Percentiles rank a stretch among this genome's conserved stretches.
These are phyloP conservation scores for Serilophus lunatus DNA, from an alignment of 2,113 vertebrate genomes.

Conservation along the genomic window DNA sequence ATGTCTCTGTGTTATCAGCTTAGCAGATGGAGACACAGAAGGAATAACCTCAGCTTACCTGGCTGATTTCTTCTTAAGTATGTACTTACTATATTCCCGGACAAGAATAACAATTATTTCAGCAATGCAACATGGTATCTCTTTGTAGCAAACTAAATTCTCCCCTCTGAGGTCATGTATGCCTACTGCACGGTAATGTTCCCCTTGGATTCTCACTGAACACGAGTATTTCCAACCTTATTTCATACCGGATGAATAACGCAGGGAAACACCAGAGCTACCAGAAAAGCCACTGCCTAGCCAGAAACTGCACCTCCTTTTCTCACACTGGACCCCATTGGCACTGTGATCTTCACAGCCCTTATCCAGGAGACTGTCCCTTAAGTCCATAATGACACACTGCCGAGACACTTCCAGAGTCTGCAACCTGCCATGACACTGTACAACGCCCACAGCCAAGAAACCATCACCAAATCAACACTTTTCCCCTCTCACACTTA, in stretches of 20 bases:
- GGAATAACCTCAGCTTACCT: constrained; percentile 75
- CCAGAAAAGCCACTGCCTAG: not conserved
- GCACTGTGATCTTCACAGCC: not conserved
- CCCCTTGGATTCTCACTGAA: not conserved
- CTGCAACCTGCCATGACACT: not conserved
- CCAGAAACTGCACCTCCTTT: not conserved
- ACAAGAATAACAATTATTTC: not conserved
- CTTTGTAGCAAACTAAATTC: not conserved
- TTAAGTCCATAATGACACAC: not conserved
- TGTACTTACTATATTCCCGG: not conserved
- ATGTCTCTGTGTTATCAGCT: constrained; percentile 81
- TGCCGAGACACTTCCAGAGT: rapidly evolving
- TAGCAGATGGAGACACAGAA: constrained; percentile 75
- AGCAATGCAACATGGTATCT: not conserved
- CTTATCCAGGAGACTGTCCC: not conserved
- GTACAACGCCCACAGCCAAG: not conserved
- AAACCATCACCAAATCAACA: not conserved
- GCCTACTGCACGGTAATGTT: not conserved
- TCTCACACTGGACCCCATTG: not conserved
- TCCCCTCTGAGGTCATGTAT: rapidly evolving
- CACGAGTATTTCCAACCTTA: not conserved
- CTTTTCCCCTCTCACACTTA: not conserved
- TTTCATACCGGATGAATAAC: not conserved
- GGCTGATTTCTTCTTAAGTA: constrained; percentile 57
- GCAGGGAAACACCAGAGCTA: not conserved